phyloP scores from a whole-genome alignment of 2,888 invertebrate species.

The Himalopsyche tibetana region DNA sequence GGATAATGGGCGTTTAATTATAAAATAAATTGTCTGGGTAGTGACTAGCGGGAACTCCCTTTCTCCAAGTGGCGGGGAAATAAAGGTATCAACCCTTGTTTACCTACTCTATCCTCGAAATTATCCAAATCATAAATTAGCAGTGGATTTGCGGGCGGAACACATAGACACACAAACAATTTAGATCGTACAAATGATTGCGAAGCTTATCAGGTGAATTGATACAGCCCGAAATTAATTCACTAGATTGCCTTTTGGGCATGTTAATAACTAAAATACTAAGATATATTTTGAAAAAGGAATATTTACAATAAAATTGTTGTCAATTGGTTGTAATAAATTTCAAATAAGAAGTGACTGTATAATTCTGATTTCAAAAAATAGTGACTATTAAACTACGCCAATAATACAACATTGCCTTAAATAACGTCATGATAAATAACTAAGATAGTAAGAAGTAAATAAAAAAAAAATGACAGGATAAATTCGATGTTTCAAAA shows the following conservation, averaged over 20 bases:
- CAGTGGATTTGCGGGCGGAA: slow-evolving; percentile 63
- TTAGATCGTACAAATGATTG: slow-evolving; percentile 10
- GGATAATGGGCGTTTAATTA: slow-evolving; percentile 65
- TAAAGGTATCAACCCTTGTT: slow-evolving; percentile 58
- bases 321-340: no score
- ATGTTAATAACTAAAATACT: no score
- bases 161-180: slow-evolving; percentile 51
- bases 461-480: no score
- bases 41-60: slow-evolving; percentile 49
- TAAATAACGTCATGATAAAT: no score
- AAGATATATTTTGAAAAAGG: no score
- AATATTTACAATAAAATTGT: no score
- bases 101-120: slow-evolving; percentile 52
- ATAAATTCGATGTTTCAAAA: no score
- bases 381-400: no score
- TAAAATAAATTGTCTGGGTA: slow-evolving; percentile 64
- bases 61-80: slow-evolving; percentile 47
- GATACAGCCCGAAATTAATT: neutral
- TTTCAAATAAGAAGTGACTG: no score
- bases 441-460: no score
- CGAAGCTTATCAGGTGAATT: neutral
- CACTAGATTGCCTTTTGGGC: neutral
- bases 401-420: no score
- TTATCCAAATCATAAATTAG: slow-evolving; percentile 64
- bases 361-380: no score